Conservation (phyloP, 2,797 vertebrate genomes). For the Amazonetta brasiliensis region DNA sequence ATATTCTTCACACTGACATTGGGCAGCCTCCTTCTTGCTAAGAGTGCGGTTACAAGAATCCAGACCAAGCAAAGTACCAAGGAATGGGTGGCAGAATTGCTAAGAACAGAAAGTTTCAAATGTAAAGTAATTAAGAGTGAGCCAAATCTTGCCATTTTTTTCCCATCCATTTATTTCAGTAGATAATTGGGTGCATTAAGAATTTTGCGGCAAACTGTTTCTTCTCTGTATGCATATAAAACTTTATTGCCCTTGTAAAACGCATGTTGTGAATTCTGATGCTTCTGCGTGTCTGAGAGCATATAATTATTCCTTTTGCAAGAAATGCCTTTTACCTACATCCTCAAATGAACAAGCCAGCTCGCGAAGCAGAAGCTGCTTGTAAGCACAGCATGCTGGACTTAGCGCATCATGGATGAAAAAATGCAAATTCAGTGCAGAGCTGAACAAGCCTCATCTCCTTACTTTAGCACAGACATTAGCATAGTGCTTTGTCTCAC, state of each 20-base stretch:
- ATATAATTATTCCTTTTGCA: constrained; percentile 68
- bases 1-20: constrained; percentile 80
- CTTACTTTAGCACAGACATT: neutral
- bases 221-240: constrained; percentile 83
- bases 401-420: neutral
- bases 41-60: constrained; percentile 54
- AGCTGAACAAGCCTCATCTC: neutral
- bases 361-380: constrained; percentile 31
- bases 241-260: constrained; percentile 88
- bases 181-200: constrained; percentile 73
- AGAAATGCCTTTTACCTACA: constrained; percentile 65
- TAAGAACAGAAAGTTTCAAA: constrained; percentile 72
- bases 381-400: neutral
- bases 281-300: constrained; percentile 83
- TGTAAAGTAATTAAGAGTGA: constrained; percentile 75
- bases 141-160: constrained; percentile 75
- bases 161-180: constrained; percentile 74
- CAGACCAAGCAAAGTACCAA: constrained; percentile 73
- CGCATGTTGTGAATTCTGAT: constrained; percentile 82
- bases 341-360: constrained; percentile 34
- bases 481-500: neutral
- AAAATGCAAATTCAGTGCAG: neutral
- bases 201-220: constrained; percentile 74
- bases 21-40: constrained; percentile 72
- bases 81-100: constrained; percentile 71